phyloP scores from a whole-genome alignment of 2,113 vertebrate genomes.

The Phrynosoma platyrhinos region DNA sequence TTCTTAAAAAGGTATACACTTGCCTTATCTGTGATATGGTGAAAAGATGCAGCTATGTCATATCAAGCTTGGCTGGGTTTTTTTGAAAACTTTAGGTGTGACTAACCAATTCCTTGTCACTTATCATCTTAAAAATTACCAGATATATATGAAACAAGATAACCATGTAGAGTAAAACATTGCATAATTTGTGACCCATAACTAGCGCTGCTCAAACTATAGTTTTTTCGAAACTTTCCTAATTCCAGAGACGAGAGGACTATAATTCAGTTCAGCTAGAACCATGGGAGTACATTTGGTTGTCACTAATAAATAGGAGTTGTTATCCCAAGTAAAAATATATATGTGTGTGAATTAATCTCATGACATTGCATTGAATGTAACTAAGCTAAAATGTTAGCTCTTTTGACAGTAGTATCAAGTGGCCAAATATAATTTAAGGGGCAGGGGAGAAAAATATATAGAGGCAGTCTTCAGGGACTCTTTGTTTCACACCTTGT shows the following conservation, averaged over 20 bases:
- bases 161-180: slow-evolving; percentile 24
- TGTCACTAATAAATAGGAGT: slow-evolving; percentile 10
- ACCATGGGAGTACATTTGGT: slow-evolving; percentile 29
- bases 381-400: slow-evolving; percentile 45
- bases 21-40: neutral
- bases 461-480: slow-evolving; percentile 56
- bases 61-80: slow-evolving; percentile 11
- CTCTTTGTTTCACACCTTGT: slow-evolving; percentile 36
- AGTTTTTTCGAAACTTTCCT: slow-evolving; percentile 52
- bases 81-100: slow-evolving; percentile 30
- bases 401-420: slow-evolving; percentile 35
- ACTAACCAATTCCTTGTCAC: neutral
- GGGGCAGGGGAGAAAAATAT: slow-evolving; percentile 48
- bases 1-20: neutral
- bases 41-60: neutral
- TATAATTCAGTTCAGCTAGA: slow-evolving; percentile 40
- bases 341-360: slow-evolving; percentile 38
- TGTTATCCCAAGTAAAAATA: slow-evolving; percentile 47
- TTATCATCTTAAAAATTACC: slow-evolving; percentile 5
- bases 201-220: neutral
- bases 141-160: slow-evolving; percentile 16
- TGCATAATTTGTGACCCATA: slow-evolving; percentile 11
- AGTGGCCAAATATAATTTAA: slow-evolving; percentile 44
- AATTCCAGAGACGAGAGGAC: slow-evolving; percentile 40
- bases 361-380: slow-evolving; percentile 48